Evolutionary conservation across 2,888 invertebrate genomes (phyloP), one percentile per base, ranked within the genome.

Genomic region (Oscheius sp.): DNA sequence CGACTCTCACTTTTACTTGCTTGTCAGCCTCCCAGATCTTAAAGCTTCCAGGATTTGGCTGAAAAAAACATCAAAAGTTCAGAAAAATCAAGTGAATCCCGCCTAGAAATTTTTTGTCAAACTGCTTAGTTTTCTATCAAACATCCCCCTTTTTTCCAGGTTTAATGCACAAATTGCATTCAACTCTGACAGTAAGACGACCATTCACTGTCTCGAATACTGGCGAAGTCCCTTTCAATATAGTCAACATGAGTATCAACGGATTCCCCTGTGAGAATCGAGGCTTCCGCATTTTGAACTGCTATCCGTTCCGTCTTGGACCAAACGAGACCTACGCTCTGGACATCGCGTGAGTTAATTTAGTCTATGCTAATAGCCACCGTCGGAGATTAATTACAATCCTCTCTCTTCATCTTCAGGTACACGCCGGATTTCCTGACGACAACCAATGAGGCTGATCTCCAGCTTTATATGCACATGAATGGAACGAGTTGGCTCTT

Each of bases 351-450:
- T 89, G 84, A 87, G 89, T 88, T 65, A 70, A 27, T 42, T 57
- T 17, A 17, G 33, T n/a, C 50, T 64, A 48, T 48, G 48, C 29
- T 34, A 64, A 64, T 64, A 25, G 37, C 23, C 20, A 20, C 25
- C n/a, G n/a, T n/a, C n/a, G n/a, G n/a, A n/a, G 29, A 52, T n/a
- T 55, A n/a, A 27, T 34, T 34, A n/a, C 5, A 17, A 10, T 31
- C 55, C 4, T 17, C 55, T 48, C 8, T 37, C 37, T 8, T n/a
- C 45, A 10, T 42, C 37, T 77, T 69, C 85, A 89, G 89, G 33
- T 94, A 93, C 87, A 93, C 93, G 0, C 93, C 94, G 0, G 94
- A 94, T 88, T 93, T 94, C 85, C 93, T 93, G 0, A 88, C 93
- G 82, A 91, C 92, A 0, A 90, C 92, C 74, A 90, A 93, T 42